These are phyloP conservation scores for Cantharis rufa DNA, from an alignment of 2,888 invertebrate species.

Conservation along the genomic window DNA sequence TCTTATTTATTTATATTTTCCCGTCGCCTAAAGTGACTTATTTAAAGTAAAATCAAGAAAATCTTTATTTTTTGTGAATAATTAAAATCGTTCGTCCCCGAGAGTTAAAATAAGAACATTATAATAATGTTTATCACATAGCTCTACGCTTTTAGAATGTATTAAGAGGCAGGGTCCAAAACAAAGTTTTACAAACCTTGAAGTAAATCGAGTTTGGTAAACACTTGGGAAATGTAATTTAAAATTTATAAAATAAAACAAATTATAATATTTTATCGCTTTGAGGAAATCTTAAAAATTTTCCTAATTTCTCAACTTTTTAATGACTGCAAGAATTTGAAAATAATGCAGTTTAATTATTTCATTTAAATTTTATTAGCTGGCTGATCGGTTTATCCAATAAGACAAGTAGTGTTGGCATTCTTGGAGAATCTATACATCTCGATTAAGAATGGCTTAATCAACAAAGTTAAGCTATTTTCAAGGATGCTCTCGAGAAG, in stretches of 20 bases:
- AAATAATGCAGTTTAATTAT: neutral
- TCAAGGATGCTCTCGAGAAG: conserved; percentile 25
- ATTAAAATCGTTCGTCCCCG: neutral
- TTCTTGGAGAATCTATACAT: conserved; percentile 31
- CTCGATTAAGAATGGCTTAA: conserved; percentile 36
- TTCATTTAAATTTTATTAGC: conserved; percentile 4
- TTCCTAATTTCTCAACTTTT: neutral
- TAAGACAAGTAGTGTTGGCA: conserved; percentile 29
- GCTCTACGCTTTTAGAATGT: neutral
- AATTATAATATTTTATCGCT: neutral
- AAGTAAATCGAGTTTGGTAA: neutral
- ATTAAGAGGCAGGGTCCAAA: neutral
- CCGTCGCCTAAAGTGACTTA: neutral
- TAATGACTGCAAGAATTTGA: neutral
- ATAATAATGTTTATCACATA: neutral
- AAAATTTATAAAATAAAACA: neutral
- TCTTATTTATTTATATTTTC: neutral
- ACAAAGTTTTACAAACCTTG: neutral
- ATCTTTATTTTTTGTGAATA: neutral
- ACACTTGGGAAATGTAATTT: neutral
- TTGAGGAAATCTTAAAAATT: neutral
- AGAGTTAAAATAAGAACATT: neutral
- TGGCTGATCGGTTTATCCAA: conserved; percentile 20
- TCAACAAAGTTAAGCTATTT: conserved; percentile 36
- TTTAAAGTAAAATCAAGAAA: neutral